phyloP scores from a whole-genome alignment of 2,113 vertebrate genomes.

The Nothoprocta pentlandii region DNA sequence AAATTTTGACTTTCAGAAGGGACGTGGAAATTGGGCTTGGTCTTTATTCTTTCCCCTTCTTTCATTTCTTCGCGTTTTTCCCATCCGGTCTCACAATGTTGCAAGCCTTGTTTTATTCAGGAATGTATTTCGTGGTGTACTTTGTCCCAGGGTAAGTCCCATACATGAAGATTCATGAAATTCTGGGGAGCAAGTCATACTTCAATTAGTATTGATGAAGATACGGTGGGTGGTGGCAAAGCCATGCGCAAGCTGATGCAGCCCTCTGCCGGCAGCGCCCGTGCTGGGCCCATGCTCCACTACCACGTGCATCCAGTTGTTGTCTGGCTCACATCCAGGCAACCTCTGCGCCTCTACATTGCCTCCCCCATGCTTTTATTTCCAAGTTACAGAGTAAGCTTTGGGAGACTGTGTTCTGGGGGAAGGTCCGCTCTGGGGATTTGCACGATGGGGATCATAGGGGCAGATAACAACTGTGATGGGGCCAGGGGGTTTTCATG shows the following conservation, averaged over 20 bases:
- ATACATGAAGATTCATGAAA: constrained; percentile 28
- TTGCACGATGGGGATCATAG: neutral
- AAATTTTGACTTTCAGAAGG: constrained; percentile 18
- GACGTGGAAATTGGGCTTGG: neutral
- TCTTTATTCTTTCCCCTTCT: neutral
- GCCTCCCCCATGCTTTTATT: neutral
- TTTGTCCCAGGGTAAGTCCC: constrained; percentile 17
- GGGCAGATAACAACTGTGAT: neutral
- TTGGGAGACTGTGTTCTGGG: neutral
- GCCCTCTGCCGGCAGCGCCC: too few species aligned
- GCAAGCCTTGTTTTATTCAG: constrained; percentile 33
- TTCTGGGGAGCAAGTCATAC: neutral
- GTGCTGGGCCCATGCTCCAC: neutral
- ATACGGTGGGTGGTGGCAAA: neutral
- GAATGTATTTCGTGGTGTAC: constrained; percentile 50
- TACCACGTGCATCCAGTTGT: neutral
- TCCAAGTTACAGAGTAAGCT: neutral
- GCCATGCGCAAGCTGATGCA: neutral
- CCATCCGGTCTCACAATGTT: constrained; percentile 25
- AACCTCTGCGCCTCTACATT: neutral
- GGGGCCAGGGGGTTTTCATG: neutral
- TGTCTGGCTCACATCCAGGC: neutral
- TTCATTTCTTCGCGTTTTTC: constrained; percentile 44
- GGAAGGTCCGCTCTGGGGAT: neutral
- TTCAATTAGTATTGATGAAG: neutral